Conservation (phyloP, 2,113 vertebrate genomes). For the Lucifuga dentata region DNA sequence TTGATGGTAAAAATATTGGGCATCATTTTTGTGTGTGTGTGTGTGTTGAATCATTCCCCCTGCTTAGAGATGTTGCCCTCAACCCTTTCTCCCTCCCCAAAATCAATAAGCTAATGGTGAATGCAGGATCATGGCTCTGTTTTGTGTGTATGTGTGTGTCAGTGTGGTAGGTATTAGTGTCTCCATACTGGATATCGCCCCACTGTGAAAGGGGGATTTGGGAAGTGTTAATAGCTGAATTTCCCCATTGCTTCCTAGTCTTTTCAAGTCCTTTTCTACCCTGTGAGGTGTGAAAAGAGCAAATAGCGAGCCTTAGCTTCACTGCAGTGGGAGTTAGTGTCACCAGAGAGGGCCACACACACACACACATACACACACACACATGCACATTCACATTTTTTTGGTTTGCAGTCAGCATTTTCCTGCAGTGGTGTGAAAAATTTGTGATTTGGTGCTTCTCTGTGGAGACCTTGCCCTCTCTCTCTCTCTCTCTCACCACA, state of each 20-base stretch:
- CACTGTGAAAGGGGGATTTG: slow-evolving; percentile 65
- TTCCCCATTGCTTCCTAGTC: slow-evolving; percentile 49
- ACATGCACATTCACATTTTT: slow-evolving; percentile 13
- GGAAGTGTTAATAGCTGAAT: slow-evolving; percentile 69
- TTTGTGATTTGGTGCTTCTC: slow-evolving; percentile 66
- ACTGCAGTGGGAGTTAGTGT: slow-evolving; percentile 53
- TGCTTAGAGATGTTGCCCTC: slow-evolving; percentile 51
- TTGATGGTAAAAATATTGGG: neutral
- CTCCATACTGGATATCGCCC: slow-evolving; percentile 52
- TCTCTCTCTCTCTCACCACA: slow-evolving; percentile 18
- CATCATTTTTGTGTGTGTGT: slow-evolving; percentile 9
- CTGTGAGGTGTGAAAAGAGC: slow-evolving; percentile 71
- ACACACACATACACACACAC: slow-evolving; percentile 24
- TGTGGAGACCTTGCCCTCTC: slow-evolving; percentile 50
- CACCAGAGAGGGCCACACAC: slow-evolving; percentile 41
- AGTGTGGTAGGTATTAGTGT: slow-evolving; percentile 53
- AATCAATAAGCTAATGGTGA: slow-evolving; percentile 80
- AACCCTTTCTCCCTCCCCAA: slow-evolving; percentile 41
- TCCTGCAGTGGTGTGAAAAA: slow-evolving; percentile 63
- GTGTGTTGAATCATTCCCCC: slow-evolving; percentile 37
- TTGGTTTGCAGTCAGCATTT: slow-evolving; percentile 67
- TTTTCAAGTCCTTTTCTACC: slow-evolving; percentile 33
- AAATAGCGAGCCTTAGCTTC: slow-evolving; percentile 66
- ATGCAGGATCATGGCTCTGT: slow-evolving; percentile 46
- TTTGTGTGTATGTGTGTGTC: slow-evolving; percentile 25